Evolutionary conservation across 2,888 invertebrate genomes (phyloP), one percentile per base, ranked within the genome.

Genomic region (Mylabris sibirica): DNA sequence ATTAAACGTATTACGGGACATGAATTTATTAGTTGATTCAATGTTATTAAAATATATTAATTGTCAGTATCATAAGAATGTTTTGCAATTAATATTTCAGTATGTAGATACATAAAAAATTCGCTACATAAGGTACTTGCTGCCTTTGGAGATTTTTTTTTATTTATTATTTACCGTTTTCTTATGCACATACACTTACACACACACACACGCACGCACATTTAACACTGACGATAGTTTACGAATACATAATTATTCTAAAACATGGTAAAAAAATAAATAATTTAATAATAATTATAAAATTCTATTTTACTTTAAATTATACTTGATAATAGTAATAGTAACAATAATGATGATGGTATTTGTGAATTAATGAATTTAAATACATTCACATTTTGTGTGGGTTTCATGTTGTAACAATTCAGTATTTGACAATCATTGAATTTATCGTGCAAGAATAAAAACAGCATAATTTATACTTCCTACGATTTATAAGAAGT

Each of bases 91-190:
- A n/a, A n/a, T n/a, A n/a, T n/a, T n/a, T n/a, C n/a, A n/a, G n/a
- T n/a, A n/a, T n/a, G n/a, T n/a, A n/a, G n/a, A n/a, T n/a, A n/a
- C n/a, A n/a, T n/a, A n/a, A n/a, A n/a, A n/a, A n/a, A n/a, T n/a
- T n/a, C n/a, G n/a, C n/a, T n/a, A n/a, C n/a, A n/a, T n/a, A n/a
- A n/a, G n/a, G n/a, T n/a, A n/a, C n/a, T n/a, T n/a, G n/a, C n/a
- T n/a, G n/a, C n/a, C n/a, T n/a, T n/a, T n/a, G n/a, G n/a, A n/a
- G n/a, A n/a, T n/a, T n/a, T n/a, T n/a, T n/a, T n/a, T n/a, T n/a
- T n/a, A n/a, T n/a, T 57, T 57, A 57, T 57, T 14, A 57, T 57
- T 57, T 57, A 57, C 57, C 57, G 57, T 17, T 17, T 17, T 44
- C n/a, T 44, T 35, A 12, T 35, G 2, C 12, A 35, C 35, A 38